Evolutionary conservation across 2,888 invertebrate genomes (phyloP).

Genomic region (Eilema sororculum): DNA sequence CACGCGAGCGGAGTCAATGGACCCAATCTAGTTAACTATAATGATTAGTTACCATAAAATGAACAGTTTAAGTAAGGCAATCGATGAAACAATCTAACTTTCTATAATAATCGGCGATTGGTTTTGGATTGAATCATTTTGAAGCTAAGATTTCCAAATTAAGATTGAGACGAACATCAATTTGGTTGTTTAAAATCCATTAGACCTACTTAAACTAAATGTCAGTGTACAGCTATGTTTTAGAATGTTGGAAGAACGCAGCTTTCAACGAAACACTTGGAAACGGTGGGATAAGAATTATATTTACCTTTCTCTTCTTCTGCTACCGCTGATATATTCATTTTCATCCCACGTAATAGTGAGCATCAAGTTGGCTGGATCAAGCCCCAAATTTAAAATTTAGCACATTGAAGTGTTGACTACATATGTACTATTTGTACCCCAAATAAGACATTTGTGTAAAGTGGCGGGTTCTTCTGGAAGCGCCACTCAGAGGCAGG

Average conservation of each 20-base stretch:
- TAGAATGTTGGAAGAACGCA: neutral
- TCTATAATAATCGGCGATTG: constrained; percentile 21
- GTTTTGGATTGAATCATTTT: constrained; percentile 5
- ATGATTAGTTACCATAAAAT: neutral
- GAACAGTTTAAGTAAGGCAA: neutral
- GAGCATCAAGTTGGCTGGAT: too few species aligned
- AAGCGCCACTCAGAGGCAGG: too few species aligned
- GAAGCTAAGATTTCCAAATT: constrained; percentile 8
- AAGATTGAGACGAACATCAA: constrained; percentile 1
- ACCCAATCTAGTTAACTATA: neutral
- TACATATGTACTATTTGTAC: too few species aligned
- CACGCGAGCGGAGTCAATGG: neutral
- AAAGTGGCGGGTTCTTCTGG: too few species aligned
- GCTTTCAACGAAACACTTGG: neutral
- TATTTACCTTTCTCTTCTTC: constrained; percentile 1
- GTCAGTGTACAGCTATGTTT: constrained; percentile 2
- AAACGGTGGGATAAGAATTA: neutral
- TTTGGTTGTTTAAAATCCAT: neutral
- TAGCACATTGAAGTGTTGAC: too few species aligned
- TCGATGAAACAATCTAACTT: constrained; percentile 6
- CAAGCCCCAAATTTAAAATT: too few species aligned
- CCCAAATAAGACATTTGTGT: too few species aligned
- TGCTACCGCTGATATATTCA: neutral
- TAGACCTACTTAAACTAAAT: constrained; percentile 1
- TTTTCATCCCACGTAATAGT: neutral